phyloP scores from a whole-genome alignment of 2,113 vertebrate genomes.

The Geothlypis trichas region DNA sequence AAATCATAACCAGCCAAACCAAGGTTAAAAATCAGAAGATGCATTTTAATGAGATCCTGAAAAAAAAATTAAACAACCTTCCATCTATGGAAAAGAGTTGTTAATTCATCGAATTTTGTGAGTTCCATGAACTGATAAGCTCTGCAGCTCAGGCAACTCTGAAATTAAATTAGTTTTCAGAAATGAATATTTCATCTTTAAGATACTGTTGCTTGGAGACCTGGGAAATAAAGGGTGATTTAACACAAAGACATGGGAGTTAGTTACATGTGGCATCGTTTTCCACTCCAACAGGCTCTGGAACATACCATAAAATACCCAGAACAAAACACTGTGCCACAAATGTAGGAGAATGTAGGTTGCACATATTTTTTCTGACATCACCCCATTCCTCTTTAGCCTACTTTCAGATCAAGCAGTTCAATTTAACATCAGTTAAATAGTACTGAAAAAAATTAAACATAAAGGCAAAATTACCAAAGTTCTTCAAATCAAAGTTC shows the following conservation, averaged over 20 bases:
- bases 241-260: conserved; percentile 58
- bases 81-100: conserved; percentile 61
- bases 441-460: neutral
- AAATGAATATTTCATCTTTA: conserved; percentile 83
- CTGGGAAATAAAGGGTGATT: conserved; percentile 66
- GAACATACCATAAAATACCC: conserved; percentile 43
- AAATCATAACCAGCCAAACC: conserved; percentile 61
- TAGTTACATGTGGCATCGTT: conserved; percentile 41
- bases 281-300: conserved; percentile 41
- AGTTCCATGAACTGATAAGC: conserved; percentile 74
- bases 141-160: conserved; percentile 69
- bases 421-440: neutral
- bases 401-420: neutral
- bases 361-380: neutral
- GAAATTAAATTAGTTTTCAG: conserved; percentile 79
- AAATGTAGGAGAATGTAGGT: neutral
- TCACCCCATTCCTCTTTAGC: neutral
- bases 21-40: conserved; percentile 64
- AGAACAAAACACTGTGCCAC: conserved; percentile 20
- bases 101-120: conserved; percentile 72
- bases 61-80: conserved; percentile 11
- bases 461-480: neutral
- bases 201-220: conserved; percentile 80
- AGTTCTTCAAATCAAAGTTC: neutral
- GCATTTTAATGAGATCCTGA: conserved; percentile 56